Evolutionary conservation across 1,140 invertebrate genomes (phyloP).

Genomic region (Pentalonia nigronervosa): DNA sequence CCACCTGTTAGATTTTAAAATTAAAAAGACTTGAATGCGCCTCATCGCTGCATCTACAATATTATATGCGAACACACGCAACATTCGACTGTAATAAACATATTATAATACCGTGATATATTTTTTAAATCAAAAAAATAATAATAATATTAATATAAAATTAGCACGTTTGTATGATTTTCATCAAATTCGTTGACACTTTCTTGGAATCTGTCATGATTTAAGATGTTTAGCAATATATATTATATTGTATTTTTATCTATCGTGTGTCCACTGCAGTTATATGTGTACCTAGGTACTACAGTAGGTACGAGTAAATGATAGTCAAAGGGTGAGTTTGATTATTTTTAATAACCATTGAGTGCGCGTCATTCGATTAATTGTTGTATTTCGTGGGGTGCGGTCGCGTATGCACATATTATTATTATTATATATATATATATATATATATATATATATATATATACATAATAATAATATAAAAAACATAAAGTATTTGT

Average conservation of each 20-base stretch:
- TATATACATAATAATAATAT: not conserved
- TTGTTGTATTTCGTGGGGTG: not conserved
- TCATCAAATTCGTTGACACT: not conserved
- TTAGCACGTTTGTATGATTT: not conserved
- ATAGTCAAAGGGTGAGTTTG: not conserved
- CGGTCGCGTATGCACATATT: not conserved
- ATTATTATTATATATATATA: too few species aligned
- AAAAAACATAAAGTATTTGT: not conserved
- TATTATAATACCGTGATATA: not conserved
- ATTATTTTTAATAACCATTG: not conserved
- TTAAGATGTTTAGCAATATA: too few species aligned
- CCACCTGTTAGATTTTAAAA: constrained; percentile 2
- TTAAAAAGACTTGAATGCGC: not conserved
- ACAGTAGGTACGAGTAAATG: too few species aligned
- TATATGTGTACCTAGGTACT: not conserved
- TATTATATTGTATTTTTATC: too few species aligned
- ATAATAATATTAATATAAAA: not conserved
- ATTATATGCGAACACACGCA: not conserved
- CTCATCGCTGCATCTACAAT: not conserved
- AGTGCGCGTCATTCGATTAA: not conserved
- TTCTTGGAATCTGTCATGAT: not conserved
- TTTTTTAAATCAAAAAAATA: not conserved
- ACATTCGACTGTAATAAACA: not conserved
- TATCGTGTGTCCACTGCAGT: too few species aligned
- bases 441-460: too few species aligned